Evolutionary conservation across 2,888 invertebrate species (phyloP).

Genomic region (Tortricodes alternella): DNA sequence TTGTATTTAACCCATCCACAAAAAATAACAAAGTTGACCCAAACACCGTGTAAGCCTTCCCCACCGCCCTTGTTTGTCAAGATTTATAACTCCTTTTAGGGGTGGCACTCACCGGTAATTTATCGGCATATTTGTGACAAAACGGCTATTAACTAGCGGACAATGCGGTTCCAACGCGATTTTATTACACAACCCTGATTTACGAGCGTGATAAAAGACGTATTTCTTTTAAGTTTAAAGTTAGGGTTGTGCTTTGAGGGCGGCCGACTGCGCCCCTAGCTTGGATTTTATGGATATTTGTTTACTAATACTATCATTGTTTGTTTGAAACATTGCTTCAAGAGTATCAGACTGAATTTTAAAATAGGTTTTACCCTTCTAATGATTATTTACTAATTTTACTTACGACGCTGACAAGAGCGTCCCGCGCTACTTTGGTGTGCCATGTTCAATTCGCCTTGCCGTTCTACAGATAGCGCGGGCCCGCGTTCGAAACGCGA

Average conservation of each 20-base stretch:
- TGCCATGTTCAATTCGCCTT: too few species aligned
- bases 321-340: too few species aligned
- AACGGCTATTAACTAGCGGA: constrained; percentile 57
- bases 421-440: too few species aligned
- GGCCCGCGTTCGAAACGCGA: too few species aligned
- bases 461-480: too few species aligned
- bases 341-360: too few species aligned
- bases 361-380: too few species aligned
- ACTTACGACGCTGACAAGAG: too few species aligned
- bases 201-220: constrained; percentile 37
- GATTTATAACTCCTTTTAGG: constrained; percentile 39
- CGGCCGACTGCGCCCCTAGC: constrained; percentile 31
- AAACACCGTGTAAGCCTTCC: constrained; percentile 27
- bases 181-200: constrained; percentile 42
- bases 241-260: constrained; percentile 31
- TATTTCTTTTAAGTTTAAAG: constrained; percentile 37
- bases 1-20: constrained; percentile 13
- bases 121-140: constrained; percentile 72
- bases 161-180: constrained; percentile 31
- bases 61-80: constrained; percentile 32
- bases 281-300: constrained; percentile 15
- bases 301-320: too few species aligned
- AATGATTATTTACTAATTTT: too few species aligned
- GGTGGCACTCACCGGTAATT: constrained; percentile 53
- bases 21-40: constrained; percentile 21